phyloP scores from a whole-genome alignment of 2,888 invertebrate genomes.

The Thera britannica region DNA sequence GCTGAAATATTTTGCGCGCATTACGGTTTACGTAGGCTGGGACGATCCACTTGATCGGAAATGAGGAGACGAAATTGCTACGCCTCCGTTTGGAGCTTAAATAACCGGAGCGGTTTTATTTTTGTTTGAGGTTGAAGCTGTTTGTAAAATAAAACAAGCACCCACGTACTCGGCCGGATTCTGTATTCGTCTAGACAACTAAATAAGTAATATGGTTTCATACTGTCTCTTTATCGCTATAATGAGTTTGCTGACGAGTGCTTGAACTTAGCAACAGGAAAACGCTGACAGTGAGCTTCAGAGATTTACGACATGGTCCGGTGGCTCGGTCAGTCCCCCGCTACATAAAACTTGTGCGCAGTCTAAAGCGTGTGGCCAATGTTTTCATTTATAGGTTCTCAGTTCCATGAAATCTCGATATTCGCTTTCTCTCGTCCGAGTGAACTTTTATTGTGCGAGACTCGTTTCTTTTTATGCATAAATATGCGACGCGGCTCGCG shows the following conservation, averaged over 20 bases:
- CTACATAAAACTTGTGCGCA: constrained; percentile 53
- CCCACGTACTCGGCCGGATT: constrained; percentile 48
- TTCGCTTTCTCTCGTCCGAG: constrained; percentile 53
- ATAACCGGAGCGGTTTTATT: constrained; percentile 50
- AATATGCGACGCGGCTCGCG: constrained; percentile 49
- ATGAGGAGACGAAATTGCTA: constrained; percentile 56
- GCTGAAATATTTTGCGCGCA: constrained; percentile 55
- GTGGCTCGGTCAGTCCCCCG: constrained; percentile 64
- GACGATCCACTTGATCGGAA: constrained; percentile 39
- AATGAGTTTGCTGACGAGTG: constrained; percentile 54
- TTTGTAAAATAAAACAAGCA: constrained; percentile 52
- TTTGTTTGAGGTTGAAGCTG: constrained; percentile 42
- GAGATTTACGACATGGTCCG: constrained; percentile 65
- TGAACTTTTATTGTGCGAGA: constrained; percentile 54
- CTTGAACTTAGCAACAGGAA: constrained; percentile 66
- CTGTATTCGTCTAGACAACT: constrained; percentile 40
- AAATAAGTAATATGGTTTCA: constrained; percentile 35
- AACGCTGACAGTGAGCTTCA: constrained; percentile 54
- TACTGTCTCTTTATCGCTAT: constrained; percentile 37
- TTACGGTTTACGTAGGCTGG: constrained; percentile 55
- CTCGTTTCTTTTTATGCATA: constrained; percentile 57
- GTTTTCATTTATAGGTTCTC: constrained; percentile 44
- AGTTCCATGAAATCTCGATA: constrained; percentile 50
- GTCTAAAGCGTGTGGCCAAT: constrained; percentile 41
- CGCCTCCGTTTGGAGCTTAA: constrained; percentile 53